Evolutionary conservation across 2,888 invertebrate genomes (phyloP).

Genomic region (Gortyna flavago): DNA sequence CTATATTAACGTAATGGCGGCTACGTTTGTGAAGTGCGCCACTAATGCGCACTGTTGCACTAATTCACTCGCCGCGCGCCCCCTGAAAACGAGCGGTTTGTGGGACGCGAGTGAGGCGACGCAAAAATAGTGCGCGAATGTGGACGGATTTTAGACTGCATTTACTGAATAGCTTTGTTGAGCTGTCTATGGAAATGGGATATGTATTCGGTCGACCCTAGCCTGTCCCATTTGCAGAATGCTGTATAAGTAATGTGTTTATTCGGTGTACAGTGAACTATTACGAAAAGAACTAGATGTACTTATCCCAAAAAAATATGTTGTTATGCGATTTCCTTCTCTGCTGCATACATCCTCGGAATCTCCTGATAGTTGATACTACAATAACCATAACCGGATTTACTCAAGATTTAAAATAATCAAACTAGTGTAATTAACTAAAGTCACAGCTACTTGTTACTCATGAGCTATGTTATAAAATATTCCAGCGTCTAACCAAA

Average conservation of each 20-base stretch:
- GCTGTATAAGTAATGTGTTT: too few species aligned
- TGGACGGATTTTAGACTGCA: slow-evolving; percentile 14
- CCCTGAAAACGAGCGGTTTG: background rate
- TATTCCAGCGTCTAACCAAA: background rate
- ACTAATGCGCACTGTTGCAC: slow-evolving; percentile 33
- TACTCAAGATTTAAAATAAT: background rate
- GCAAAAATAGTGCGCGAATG: slow-evolving; percentile 17
- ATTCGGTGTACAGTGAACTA: background rate
- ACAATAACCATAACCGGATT: background rate
- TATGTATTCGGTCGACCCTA: background rate
- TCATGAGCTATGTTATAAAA: background rate
- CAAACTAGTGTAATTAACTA: background rate
- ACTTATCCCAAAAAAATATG: background rate
- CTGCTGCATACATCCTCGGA: background rate
- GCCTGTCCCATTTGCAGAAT: background rate
- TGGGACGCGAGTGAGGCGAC: background rate
- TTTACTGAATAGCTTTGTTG: slow-evolving; percentile 19
- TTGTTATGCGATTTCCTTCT: background rate
- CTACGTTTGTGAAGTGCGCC: slow-evolving; percentile 28
- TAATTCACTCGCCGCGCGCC: slow-evolving; percentile 20
- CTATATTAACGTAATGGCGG: slow-evolving; percentile 31
- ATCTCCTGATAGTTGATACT: background rate
- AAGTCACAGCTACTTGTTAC: background rate
- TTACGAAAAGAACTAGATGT: background rate
- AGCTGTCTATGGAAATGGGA: background rate